Conservation (phyloP, 23 tunicate genomes). For the Trididemnum nubilum region DNA sequence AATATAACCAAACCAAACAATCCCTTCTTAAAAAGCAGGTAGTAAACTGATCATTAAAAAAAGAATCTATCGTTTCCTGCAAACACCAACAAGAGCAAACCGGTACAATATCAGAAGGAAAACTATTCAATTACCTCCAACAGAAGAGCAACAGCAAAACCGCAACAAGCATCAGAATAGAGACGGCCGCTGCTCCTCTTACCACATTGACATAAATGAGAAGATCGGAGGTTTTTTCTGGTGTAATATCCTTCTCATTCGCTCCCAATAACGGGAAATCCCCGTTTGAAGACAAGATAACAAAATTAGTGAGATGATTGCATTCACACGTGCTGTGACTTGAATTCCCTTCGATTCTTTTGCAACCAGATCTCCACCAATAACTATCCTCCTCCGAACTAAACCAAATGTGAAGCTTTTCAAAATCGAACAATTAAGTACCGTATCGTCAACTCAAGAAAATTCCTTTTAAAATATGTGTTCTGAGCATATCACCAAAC, state of each 20-base stretch:
- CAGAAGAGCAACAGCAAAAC: constrained; percentile 40
- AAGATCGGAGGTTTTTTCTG: not conserved
- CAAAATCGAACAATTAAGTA: too few relatives aligned
- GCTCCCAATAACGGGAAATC: constrained; percentile 45
- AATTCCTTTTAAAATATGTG: too few relatives aligned
- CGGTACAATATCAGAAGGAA: not conserved
- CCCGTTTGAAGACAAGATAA: constrained; percentile 66
- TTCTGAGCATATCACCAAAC: too few relatives aligned
- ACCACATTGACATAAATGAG: constrained; percentile 34
- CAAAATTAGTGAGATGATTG: constrained; percentile 82
- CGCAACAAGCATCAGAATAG: constrained; percentile 45
- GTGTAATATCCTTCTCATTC: not conserved
- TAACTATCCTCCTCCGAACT: constrained; percentile 37
- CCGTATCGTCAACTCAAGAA: too few relatives aligned
- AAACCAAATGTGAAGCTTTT: too few relatives aligned
- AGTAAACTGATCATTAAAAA: too few relatives aligned
- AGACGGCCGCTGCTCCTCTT: constrained; percentile 48
- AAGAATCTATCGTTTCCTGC: too few relatives aligned
- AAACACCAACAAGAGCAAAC: not conserved
- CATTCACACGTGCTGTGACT: constrained; percentile 78
- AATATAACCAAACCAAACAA: too few relatives aligned
- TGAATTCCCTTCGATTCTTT: constrained; percentile 26
- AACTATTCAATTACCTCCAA: constrained; percentile 43
- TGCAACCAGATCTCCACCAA: constrained; percentile 81
- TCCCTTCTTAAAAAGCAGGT: too few relatives aligned